Base-by-base conservation (phyloP, 2,888 invertebrate species). In the Orthosia gothica region DNA sequence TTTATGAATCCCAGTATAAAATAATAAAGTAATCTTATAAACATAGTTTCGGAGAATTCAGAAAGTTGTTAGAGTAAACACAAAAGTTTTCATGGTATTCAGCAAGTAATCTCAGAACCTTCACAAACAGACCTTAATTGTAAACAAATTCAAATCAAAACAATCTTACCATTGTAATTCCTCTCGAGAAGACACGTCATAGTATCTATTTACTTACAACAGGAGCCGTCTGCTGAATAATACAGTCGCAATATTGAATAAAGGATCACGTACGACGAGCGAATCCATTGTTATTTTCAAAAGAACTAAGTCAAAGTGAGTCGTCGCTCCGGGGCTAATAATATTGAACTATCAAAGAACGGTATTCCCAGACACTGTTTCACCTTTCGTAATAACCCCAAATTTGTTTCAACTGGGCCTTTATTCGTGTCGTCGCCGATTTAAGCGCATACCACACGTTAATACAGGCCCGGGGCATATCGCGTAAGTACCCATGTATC, bases 401-500 rank as follows among this genome's bases (percentile, higher is more conserved):
- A 88, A 80, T 85, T 87, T 86, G 84, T 87, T 76, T 79, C 83
- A 83, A 81, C 83, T 79, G 76, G 76, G 81, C 81, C 87, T 89
- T 89, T 89, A 90, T 89, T 90, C 90, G 89, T 91, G 93, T 94
- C 92, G 91, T 92, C 92, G 89, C 92, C 88, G 90, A 93, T 93
- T 93, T 94, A 93, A 91, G 79, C 90, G 87, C 81, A 84, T 82
- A 80, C 87, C 85, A 87, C 91, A 94, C 93, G 93, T 93, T 95
- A 95, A 95, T 95, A 94, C 93, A 81, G 79, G 92, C 96, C 93
- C 76, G 87, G 70, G 94, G 96, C 95, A 87, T 87, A 91, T 92
- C 90, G 92, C 89, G 93, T 93, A 94, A 93, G 93, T 94, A 94
- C 91, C 93, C 92, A 89, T 94, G 95, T 94, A 93, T 94, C 94